Percentiles rank a stretch among this genome's conserved stretches.
These are phyloP conservation scores for Ophioderma brevispina DNA, from an alignment of 35 echinoderm and acorn worm species.

Conservation along the genomic window DNA sequence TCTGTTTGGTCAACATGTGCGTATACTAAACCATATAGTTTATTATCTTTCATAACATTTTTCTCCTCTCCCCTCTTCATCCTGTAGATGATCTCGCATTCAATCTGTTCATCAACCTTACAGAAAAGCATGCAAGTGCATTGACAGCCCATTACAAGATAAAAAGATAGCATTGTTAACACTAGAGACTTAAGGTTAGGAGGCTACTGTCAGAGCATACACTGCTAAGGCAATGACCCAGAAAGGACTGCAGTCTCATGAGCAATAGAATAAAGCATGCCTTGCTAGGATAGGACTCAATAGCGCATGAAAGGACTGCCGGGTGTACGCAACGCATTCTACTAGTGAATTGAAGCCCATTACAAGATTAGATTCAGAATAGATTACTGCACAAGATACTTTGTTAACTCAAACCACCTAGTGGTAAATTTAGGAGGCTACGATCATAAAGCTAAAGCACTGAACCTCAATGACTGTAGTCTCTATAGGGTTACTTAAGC, in stretches of 20 bases:
- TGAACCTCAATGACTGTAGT: too few relatives aligned
- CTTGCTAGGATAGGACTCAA: not conserved
- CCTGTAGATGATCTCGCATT: not conserved
- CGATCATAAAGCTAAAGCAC: too few relatives aligned
- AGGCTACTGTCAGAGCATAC: not conserved
- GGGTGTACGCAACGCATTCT: not conserved
- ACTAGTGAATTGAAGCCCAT: not conserved
- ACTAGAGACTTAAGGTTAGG: not conserved
- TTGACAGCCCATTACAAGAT: not conserved
- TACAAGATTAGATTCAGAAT: not conserved
- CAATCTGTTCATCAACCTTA: not conserved
- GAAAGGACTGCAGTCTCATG: not conserved
- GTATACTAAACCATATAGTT: not conserved
- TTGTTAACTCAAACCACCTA: not conserved
- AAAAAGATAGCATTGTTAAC: not conserved
- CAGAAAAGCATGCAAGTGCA: not conserved
- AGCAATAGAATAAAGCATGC: not conserved
- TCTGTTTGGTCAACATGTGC: not conserved
- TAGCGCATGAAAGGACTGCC: not conserved
- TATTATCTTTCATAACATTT: not conserved
- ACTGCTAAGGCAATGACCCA: not conserved
- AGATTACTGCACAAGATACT: not conserved
- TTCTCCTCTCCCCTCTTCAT: not conserved
- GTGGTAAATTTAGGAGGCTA: too few relatives aligned
- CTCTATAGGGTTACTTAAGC: too few relatives aligned